Conservation (phyloP, 1,140 invertebrate genomes). For the Drosophila elegans region DNA sequence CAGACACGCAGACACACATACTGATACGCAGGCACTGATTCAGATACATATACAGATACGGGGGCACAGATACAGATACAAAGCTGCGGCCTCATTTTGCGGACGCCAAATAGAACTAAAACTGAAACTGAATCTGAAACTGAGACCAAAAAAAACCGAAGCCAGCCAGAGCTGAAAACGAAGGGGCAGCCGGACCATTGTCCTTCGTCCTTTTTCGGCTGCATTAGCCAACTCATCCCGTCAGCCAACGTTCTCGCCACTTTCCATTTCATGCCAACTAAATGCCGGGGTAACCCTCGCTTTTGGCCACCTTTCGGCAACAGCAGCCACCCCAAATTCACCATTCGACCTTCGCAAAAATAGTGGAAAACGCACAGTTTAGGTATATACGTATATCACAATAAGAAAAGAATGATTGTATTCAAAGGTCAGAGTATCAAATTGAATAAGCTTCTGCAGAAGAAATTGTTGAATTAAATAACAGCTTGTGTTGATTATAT, state of each 20-base stretch:
- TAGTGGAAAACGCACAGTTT: neutral
- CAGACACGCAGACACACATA: neutral
- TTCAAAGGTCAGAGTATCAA: too few species aligned
- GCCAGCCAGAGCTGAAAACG: slow-evolving; percentile 10
- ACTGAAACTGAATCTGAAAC: slow-evolving; percentile 21
- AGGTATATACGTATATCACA: neutral
- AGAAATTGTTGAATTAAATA: too few species aligned
- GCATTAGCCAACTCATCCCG: slow-evolving; percentile 14
- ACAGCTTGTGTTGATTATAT: too few species aligned
- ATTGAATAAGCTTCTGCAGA: too few species aligned
- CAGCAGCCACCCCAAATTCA: neutral
- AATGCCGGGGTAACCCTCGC: neutral
- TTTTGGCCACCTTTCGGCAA: neutral
- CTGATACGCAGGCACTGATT: neutral
- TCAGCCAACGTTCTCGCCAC: neutral
- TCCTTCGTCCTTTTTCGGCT: slow-evolving; percentile 29
- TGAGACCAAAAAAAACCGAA: slow-evolving; percentile 1
- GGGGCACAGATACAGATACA: slow-evolving; percentile 25
- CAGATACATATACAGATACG: slow-evolving; percentile 4
- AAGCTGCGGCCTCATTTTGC: slow-evolving; percentile 63
- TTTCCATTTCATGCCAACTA: slow-evolving; percentile 1
- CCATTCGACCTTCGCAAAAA: neutral
- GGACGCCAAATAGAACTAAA: slow-evolving; percentile 17
- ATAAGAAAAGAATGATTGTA: neutral
- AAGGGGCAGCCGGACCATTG: slow-evolving; percentile 7